Evolutionary conservation across 2,888 invertebrate species (phyloP), one percentile per base, ranked within the genome.

Genomic region (Seira musarum): DNA sequence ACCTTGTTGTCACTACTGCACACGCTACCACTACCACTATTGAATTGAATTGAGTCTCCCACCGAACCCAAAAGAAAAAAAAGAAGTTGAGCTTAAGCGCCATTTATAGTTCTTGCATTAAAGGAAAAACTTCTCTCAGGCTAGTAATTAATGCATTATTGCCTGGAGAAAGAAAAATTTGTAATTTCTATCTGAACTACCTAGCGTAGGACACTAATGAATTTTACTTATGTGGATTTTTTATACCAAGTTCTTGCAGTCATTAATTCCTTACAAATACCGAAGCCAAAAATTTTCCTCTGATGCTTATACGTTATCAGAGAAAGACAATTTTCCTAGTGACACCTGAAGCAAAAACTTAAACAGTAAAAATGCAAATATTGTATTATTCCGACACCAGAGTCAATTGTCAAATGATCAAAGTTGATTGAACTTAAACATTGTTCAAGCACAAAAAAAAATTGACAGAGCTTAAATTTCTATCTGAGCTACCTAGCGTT

Each of bases 1-100:
- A 77, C 77, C 77, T 77, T 77, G 77, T 77, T 70, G 69, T 53
- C 77, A 57, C 70, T 70, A n/a, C n/a, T n/a, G 24, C 60, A 13
- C 8, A 68, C 40, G 40, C 65, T 63, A 17, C 63, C 24, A 17
- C 70, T 71, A 60, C n/a, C n/a, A n/a, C n/a, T n/a, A n/a, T n/a
- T n/a, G n/a, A n/a, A n/a, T n/a, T n/a, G n/a, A n/a, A 60, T 30
- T 63, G 2, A 15, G n/a, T 22, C 63, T 24, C n/a, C 6, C 8
- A 35, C 35, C 35, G 17, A 8, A 8, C 40, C 40, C 13, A 40
- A 40, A 40, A 40, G 40, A 13, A 40, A 40, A 13, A 40, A 13
- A 40, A 40, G 40, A 40, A 40, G 13, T 8, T 13, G 40, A 8
- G 40, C 40, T 40, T 40, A 40, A 40, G 40, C 40, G 13, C 40